Evolutionary conservation across 2,797 vertebrate genomes (phyloP).

Genomic region (Oophaga sylvatica): DNA sequence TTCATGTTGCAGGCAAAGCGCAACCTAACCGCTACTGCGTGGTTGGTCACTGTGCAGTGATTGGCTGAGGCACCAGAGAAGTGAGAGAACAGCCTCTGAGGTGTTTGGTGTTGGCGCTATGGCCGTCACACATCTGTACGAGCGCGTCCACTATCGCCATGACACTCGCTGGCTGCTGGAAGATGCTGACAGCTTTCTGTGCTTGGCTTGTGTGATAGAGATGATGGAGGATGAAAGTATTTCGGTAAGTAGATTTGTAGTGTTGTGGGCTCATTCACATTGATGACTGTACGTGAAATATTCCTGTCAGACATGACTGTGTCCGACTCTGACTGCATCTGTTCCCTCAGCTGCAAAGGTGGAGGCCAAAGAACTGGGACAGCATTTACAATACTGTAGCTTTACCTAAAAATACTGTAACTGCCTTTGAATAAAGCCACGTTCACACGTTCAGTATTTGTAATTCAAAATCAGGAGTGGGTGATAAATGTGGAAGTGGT

Average conservation of each 20-base stretch:
- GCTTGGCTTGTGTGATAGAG: constrained; percentile 84
- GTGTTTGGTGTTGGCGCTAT: background rate
- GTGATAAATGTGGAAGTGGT: too few relatives aligned
- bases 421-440: too few relatives aligned
- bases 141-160: constrained; percentile 75
- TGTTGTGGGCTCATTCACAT: background rate
- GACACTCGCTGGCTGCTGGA: constrained; percentile 65
- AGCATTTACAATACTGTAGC: too few relatives aligned
- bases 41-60: background rate
- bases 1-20: background rate
- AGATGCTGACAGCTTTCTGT: constrained; percentile 69
- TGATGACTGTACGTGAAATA: too few relatives aligned
- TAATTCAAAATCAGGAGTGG: too few relatives aligned
- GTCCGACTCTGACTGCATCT: too few relatives aligned
- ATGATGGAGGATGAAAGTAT: constrained; percentile 75
- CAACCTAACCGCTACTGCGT: background rate
- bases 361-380: too few relatives aligned
- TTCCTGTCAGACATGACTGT: too few relatives aligned
- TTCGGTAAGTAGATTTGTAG: constrained; percentile 72
- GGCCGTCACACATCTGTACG: constrained; percentile 58
- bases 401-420: too few relatives aligned
- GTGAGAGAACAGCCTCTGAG: background rate
- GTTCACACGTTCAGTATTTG: too few relatives aligned
- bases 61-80: background rate
- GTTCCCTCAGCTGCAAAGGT: too few relatives aligned